Evolutionary conservation across 2,888 invertebrate genomes (phyloP), one percentile per base, ranked within the genome.

Genomic region (Gymnoscelis rufifasciata): DNA sequence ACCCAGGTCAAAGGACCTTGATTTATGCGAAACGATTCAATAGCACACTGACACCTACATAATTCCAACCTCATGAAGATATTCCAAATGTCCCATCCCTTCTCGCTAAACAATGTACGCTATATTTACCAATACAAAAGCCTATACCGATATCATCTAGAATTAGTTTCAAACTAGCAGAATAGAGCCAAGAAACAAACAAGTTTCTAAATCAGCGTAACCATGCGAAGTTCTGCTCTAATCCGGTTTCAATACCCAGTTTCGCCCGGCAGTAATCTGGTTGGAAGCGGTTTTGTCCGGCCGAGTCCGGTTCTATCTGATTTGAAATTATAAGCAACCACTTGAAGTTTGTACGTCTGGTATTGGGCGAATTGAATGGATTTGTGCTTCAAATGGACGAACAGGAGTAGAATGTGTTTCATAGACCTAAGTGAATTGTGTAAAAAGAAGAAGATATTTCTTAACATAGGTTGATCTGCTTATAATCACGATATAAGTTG

Each of bases 201-300:
- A 81, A 84, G 83, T 80, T 83, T 77, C 82, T 74, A 78, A 82
- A 82, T 84, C 81, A 76, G 78, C 76, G 78, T 79, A 75, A 78
- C 83, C 82, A 80, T 83, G 78, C 83, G 74, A 82, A 83, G 74
- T 82, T 79, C 66, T 64, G 74, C 74, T 72, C 74, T 83, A 83
- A 83, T 80, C 81, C 72, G 69, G 76, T 78, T 79, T 75, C 71
- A 65, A 71, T 69, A 64, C 63, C 67, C 68, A 67, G 73, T 66
- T 68, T 64, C 56, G 55, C 59, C 68, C 66, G 71, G 65, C 38
- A 66, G 66, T 77, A 77, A 77, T 78, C 76, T 75, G 64, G 76
- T 76, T 71, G 66, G 67, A 58, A 60, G 66, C 69, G 69, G 70
- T 64, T 63, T 60, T 65, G 71, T 71, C 67, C 66, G 64, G 67